phyloP scores from a whole-genome alignment of 2,113 vertebrate species.

The Percopsis transmontana region DNA sequence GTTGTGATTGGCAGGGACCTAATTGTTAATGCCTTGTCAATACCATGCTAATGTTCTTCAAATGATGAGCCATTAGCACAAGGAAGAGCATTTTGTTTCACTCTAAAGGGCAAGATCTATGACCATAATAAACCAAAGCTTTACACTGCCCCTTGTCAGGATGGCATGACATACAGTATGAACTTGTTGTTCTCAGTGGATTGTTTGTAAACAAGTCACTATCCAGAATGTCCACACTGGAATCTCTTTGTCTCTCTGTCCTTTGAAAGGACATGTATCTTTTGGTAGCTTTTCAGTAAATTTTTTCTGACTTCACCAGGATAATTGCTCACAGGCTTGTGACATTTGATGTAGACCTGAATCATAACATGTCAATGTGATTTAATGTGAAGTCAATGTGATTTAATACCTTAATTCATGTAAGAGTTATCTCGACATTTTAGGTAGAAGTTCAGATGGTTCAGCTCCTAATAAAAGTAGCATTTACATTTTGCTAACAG shows the following conservation, averaged over 20 bases:
- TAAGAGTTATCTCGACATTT: neutral
- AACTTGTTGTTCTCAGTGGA: conserved; percentile 16
- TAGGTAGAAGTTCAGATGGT: neutral
- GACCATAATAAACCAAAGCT: conserved; percentile 39
- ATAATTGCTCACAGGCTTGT: neutral
- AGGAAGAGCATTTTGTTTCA: conserved; percentile 42
- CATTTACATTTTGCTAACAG: neutral
- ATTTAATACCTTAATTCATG: neutral
- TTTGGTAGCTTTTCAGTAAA: no score
- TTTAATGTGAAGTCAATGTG: conserved; percentile 10
- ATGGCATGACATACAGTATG: conserved; percentile 5
- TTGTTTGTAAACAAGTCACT: conserved; percentile 12
- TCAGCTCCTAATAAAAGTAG: neutral
- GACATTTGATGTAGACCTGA: conserved; percentile 8
- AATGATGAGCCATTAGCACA: conserved; percentile 51
- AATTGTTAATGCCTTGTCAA: conserved; percentile 53
- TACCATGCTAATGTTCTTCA: conserved; percentile 40
- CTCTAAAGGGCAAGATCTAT: conserved; percentile 40
- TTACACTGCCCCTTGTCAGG: neutral
- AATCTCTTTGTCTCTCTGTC: no score
- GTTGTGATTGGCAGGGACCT: conserved; percentile 52
- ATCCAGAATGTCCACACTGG: conserved; percentile 1
- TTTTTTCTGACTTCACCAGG: neutral
- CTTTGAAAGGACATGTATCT: no score
- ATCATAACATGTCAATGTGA: no score